A percentile compares a stretch with the other conserved stretches of the same genome.
phyloP scores from a whole-genome alignment of 2,888 invertebrate species.

The Campopleginae sp. region DNA sequence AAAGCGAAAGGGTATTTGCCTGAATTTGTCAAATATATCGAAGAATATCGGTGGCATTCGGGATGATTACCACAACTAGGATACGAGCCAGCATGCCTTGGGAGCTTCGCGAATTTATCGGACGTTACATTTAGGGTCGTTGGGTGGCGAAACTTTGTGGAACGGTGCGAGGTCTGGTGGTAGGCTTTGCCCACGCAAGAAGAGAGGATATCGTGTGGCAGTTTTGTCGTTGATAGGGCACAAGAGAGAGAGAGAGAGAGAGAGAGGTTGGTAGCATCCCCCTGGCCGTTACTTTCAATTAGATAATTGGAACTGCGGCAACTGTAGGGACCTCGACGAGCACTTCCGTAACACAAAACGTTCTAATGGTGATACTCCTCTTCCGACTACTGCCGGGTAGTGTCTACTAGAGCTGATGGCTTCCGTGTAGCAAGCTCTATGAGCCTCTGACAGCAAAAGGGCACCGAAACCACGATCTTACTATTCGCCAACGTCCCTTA shows the following conservation, averaged over 20 bases:
- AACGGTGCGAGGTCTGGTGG: conserved; percentile 41
- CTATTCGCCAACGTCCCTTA: background rate
- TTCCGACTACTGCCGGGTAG: conserved; percentile 25
- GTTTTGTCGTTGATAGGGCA: conserved; percentile 36
- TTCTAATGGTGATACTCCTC: conserved; percentile 46
- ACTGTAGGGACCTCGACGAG: conserved; percentile 65
- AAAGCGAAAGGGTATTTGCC: background rate
- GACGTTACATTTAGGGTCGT: conserved; percentile 66
- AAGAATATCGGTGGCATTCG: background rate
- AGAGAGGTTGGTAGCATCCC: conserved; percentile 30
- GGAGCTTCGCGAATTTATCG: conserved; percentile 67
- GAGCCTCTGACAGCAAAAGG: background rate
- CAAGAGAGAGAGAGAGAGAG: conserved; percentile 3
- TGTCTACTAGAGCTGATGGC: conserved; percentile 28
- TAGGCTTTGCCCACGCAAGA: conserved; percentile 30
- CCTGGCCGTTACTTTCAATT: conserved; percentile 78
- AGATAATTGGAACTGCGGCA: conserved; percentile 78
- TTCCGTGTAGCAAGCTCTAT: background rate
- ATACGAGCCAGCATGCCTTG: conserved; percentile 30
- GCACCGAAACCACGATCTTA: background rate
- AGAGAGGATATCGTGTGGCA: conserved; percentile 37
- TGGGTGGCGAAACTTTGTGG: conserved; percentile 44
- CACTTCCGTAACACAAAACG: conserved; percentile 67
- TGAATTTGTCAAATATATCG: conserved; percentile 3
- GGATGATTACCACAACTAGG: conserved; percentile 25